phyloP scores from a whole-genome alignment of 2,797 vertebrate species.

The Coregonus suidteri region DNA sequence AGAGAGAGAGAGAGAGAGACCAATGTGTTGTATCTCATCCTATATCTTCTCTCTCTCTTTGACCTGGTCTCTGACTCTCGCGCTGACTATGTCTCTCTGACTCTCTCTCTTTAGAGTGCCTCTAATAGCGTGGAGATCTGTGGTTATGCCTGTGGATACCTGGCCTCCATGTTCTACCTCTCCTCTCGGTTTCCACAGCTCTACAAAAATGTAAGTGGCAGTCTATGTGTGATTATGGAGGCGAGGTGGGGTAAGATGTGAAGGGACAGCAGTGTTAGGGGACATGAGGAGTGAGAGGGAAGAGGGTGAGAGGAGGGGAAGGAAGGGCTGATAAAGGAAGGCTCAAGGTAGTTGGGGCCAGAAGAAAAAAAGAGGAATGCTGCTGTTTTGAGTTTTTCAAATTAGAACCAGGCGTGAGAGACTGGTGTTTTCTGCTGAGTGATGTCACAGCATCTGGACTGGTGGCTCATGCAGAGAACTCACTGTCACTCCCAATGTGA shows the following conservation, averaged over 20 bases:
- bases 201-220: conserved; percentile 73
- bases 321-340: not conserved
- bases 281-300: not conserved
- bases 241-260: not conserved
- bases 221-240: not conserved
- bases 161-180: conserved; percentile 76
- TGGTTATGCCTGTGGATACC: conserved; percentile 75
- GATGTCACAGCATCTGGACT: conserved; percentile 16
- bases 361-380: not conserved
- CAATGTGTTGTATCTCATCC: no score
- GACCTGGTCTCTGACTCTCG: not conserved
- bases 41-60: no score
- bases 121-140: conserved; percentile 68
- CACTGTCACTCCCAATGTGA: no score
- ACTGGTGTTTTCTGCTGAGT: conserved; percentile 54
- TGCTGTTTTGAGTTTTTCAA: conserved; percentile 19
- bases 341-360: no score
- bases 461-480: not conserved
- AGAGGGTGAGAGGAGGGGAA: not conserved
- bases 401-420: conserved; percentile 46
- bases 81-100: no score
- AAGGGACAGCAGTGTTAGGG: not conserved
- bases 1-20: no score
- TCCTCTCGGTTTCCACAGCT: conserved; percentile 76
- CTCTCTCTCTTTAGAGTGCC: conserved; percentile 49